phyloP scores from a whole-genome alignment of 2,113 vertebrate genomes.

The Sapajus apella region DNA sequence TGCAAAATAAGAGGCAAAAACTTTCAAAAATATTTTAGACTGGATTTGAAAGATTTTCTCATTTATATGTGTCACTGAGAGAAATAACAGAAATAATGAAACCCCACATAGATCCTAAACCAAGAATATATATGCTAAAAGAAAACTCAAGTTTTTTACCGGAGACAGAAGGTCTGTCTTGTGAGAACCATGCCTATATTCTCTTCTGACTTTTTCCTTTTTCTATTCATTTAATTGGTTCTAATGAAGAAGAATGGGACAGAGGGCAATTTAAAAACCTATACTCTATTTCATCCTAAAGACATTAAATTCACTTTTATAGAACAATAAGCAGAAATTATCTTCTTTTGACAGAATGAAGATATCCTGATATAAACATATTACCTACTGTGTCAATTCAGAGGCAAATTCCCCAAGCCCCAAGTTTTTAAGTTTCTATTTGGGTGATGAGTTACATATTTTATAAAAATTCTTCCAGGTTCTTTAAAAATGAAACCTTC shows the following conservation, averaged over 20 bases:
- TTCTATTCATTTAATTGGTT: background rate
- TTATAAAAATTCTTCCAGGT: background rate
- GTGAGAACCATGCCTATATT: background rate
- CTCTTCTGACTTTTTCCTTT: background rate
- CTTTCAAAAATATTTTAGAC: constrained; percentile 24
- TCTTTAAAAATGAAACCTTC: constrained; percentile 32
- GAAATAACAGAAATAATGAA: constrained; percentile 36
- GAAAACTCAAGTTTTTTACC: constrained; percentile 22
- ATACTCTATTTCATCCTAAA: background rate
- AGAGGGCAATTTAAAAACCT: background rate
- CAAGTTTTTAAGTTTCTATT: background rate
- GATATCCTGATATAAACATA: background rate
- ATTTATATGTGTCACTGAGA: background rate
- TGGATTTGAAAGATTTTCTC: background rate
- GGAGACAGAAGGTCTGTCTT: background rate
- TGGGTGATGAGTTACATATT: background rate
- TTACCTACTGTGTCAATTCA: background rate
- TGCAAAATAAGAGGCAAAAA: constrained; percentile 1
- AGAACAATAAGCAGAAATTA: background rate
- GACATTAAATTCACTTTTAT: background rate
- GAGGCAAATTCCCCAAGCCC: background rate
- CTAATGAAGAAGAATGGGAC: background rate
- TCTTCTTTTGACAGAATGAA: background rate
- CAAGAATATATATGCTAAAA: background rate
- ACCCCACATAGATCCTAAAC: background rate